Evolutionary conservation across 1,140 invertebrate genomes (phyloP), one percentile per base, ranked within the genome.

Genomic region (Phocides pigmalion): DNA sequence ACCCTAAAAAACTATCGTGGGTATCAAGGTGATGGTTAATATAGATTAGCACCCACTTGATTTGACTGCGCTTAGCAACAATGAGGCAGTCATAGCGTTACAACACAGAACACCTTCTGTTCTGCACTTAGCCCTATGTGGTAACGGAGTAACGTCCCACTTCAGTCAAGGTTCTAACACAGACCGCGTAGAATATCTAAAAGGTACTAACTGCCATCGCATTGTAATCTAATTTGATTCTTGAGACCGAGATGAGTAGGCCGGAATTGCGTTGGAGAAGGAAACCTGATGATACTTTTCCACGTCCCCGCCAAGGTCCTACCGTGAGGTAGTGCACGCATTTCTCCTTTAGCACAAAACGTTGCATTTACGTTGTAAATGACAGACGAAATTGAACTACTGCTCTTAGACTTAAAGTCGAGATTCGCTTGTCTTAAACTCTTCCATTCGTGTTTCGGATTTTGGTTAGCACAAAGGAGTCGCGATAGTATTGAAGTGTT

Each of bases 131-230:
- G 64, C 68, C 74, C 74, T 74, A 69, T 77, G 76, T 81, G 79
- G 76, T 81, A 79, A 81, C 56, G 51, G 41, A 73, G 49, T 68
- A 63, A 74, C 75, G 79, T 75, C 79, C 79, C 64, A 81, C 70
- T 81, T 79, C 79, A 79, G 70, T 72, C 79, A 79, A 81, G 79
- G 79, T 72, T 79, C 72, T 74, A 74, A 72, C 70, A 56, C 42
- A 39, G 42, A 5, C 25, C n/a, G 54, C 51, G 22, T 25, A 20
- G 9, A 41, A 58, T 39, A 19, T 11, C 6, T 5, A 16, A 49
- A 56, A 49, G 9, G 42, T 37, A 14, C 1, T 50, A 59, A 59
- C n/a, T 1, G 12, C 41, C 25, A 12, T 46, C 9, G 9, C 4
- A 6, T 9, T 16, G 11, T 12, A 19, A 11, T 5, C 25, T 15